phyloP scores from a whole-genome alignment of 2,113 vertebrate genomes.

The Euleptes europaea region DNA sequence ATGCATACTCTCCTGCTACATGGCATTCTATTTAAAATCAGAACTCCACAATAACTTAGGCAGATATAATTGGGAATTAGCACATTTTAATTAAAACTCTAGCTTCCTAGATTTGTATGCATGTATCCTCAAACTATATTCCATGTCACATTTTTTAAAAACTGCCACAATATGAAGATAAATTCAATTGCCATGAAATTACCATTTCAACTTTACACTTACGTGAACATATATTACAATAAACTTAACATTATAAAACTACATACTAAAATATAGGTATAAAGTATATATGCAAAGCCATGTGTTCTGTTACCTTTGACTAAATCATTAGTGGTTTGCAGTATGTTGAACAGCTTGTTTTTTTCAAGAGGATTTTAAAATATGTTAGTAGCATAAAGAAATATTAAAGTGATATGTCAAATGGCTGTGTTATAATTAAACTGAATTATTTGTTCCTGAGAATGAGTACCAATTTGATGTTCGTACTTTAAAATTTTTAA shows the following conservation, averaged over 20 bases:
- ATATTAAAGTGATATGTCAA: conserved; percentile 14
- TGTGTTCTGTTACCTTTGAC: conserved; percentile 47
- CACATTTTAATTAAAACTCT: conserved; percentile 12
- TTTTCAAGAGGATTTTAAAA: conserved; percentile 24
- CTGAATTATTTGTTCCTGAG: conserved; percentile 7
- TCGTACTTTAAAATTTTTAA: conserved; percentile 29
- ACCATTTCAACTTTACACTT: conserved; percentile 31
- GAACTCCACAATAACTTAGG: neutral
- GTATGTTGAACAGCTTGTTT: conserved; percentile 30
- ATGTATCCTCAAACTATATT: conserved; percentile 3
- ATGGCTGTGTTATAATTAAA: conserved; percentile 15
- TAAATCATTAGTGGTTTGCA: conserved; percentile 33
- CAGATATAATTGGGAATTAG: conserved; percentile 27
- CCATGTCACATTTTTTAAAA: conserved; percentile 7
- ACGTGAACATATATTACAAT: conserved; percentile 30
- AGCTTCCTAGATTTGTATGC: conserved; percentile 19
- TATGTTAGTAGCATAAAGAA: conserved; percentile 9
- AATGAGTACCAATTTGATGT: conserved; percentile 23
- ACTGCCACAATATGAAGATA: conserved; percentile 18
- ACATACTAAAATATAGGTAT: conserved; percentile 25
- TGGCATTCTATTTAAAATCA: conserved; percentile 34
- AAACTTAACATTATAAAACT: conserved; percentile 14
- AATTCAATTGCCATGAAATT: conserved; percentile 29
- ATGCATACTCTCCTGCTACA: conserved; percentile 12
- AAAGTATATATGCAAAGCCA: conserved; percentile 46